Evolutionary conservation across 2,888 invertebrate species (phyloP), one percentile per base, ranked within the genome.

Genomic region (Argyra leucocephala): DNA sequence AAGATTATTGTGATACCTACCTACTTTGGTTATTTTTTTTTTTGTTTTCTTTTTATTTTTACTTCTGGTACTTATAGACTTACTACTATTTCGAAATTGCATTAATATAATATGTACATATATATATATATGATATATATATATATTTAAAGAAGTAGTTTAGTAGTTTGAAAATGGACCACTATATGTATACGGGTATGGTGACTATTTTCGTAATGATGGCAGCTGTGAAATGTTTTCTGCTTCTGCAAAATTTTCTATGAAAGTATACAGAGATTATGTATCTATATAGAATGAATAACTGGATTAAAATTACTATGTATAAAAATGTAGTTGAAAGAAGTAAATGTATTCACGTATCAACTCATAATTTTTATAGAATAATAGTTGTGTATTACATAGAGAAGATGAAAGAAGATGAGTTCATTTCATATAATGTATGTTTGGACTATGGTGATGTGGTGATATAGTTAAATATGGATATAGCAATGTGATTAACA

Each of bases 201-300:
- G 48, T n/a, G 48, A 48, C 48, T n/a, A 48, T 48, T 48, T 15
- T 48, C 48, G 48, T 48, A 48, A 48, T 48, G n/a, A 48, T 48
- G 48, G 48, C 48, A 48, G 48, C 48, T 48, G 48, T 48, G 48
- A 48, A 48, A 48, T 48, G 18, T 48, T 48, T 48, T 48, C 18
- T 48, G 48, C 48, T 48, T 48, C 48, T 48, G 48, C 48, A 48
- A 48, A 37, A 37, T 9, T 18, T 48, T n/a, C n/a, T n/a, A n/a
- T n/a, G n/a, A n/a, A n/a, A n/a, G n/a, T n/a, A n/a, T n/a, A n/a
- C n/a, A n/a, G n/a, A n/a, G n/a, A n/a, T n/a, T n/a, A n/a, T n/a
- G n/a, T n/a, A n/a, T n/a, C n/a, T n/a, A n/a, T n/a, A n/a, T n/a
- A n/a, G n/a, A n/a, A n/a, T n/a, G n/a, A n/a, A n/a, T n/a, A n/a